Conservation (phyloP, 2,113 vertebrate species). For the Odontophorus gujanensis region DNA sequence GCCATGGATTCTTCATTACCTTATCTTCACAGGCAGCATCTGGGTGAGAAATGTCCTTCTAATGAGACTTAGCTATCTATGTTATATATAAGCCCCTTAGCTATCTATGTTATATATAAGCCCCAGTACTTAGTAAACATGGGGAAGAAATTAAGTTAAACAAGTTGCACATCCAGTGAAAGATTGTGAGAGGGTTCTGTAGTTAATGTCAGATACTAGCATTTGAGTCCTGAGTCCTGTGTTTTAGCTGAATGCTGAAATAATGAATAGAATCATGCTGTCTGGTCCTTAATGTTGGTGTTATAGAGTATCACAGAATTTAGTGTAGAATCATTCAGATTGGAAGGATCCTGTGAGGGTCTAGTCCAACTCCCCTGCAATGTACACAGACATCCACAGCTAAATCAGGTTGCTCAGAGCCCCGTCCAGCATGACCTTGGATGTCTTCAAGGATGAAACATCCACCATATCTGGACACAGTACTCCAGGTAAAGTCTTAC, state of each 20-base stretch:
- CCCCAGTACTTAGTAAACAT: not conserved
- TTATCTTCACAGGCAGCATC: not conserved
- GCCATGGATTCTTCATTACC: not conserved
- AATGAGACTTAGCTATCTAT: not conserved
- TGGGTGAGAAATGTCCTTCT: not conserved
- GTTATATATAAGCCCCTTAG: no score
- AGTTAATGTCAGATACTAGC: not conserved
- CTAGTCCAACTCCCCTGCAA: no score
- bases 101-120: no score
- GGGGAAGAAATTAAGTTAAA: not conserved
- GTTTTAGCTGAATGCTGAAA: not conserved
- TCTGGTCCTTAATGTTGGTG: not conserved
- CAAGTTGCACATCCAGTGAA: not conserved
- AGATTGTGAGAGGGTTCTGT: not conserved
- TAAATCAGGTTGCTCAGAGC: no score
- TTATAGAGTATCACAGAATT: not conserved
- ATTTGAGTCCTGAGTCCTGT: not conserved
- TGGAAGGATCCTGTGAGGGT: no score
- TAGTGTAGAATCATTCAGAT: no score
- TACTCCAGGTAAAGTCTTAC: no score
- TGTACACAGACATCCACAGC: no score
- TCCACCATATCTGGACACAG: no score
- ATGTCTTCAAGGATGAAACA: no score
- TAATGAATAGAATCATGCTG: rapidly evolving
- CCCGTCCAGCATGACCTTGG: no score